Conservation (phyloP, 1,140 invertebrate genomes). For the Asbolus verrucosus region DNA sequence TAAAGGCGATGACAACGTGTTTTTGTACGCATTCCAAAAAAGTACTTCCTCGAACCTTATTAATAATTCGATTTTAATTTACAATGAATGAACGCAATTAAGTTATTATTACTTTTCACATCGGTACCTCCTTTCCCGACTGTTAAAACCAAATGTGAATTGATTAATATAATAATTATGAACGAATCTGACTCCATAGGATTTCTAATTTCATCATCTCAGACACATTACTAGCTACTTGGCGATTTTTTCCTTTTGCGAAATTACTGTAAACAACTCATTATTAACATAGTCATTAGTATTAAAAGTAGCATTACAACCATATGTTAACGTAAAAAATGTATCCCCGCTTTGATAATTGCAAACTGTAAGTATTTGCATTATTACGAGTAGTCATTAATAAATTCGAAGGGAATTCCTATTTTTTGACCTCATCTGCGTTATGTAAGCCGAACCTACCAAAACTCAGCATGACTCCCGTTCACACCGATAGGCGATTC, state of each 20-base stretch:
- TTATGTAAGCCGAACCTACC: not conserved
- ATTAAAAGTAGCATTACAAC: conserved; percentile 13
- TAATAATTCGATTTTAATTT: conserved; percentile 11
- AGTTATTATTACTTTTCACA: conserved; percentile 27
- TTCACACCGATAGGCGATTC: too few species aligned
- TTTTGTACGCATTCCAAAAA: conserved; percentile 9
- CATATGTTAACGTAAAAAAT: not conserved
- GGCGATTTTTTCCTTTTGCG: conserved; percentile 26
- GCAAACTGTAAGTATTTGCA: not conserved
- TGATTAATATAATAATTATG: conserved; percentile 18
- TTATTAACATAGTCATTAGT: conserved; percentile 43
- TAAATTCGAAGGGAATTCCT: conserved; percentile 8
- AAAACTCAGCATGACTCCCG: not conserved
- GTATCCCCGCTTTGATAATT: not conserved
- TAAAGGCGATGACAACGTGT: conserved; percentile 3
- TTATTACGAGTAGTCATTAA: too few species aligned
- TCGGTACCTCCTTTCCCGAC: conserved; percentile 15
- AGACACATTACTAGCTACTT: conserved; percentile 22
- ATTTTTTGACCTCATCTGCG: conserved; percentile 5
- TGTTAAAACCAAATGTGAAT: conserved; percentile 13
- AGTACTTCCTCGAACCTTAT: conserved; percentile 22
- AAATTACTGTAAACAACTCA: conserved; percentile 31
- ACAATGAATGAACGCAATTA: conserved; percentile 13
- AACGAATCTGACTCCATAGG: conserved; percentile 35
- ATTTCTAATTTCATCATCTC: conserved; percentile 47